Conservation (phyloP, 2,113 vertebrate species). For the Hirundichthys speculiger region DNA sequence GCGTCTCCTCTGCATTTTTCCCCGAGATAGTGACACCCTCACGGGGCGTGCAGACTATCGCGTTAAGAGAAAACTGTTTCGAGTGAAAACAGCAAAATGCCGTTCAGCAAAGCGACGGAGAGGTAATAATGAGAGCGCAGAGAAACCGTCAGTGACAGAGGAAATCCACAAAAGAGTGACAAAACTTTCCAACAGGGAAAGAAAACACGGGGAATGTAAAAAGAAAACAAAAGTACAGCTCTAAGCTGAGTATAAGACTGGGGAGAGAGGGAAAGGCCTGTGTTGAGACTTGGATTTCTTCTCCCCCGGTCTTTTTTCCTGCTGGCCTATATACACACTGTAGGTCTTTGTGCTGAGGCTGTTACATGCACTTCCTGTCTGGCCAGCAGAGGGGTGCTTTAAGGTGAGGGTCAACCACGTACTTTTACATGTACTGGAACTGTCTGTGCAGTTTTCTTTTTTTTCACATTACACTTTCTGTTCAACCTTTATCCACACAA, state of each 20-base stretch:
- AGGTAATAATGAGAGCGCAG: conserved; percentile 3
- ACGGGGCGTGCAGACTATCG: conserved; percentile 12
- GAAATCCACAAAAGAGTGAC: too few species aligned
- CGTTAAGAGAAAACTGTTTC: conserved; percentile 46
- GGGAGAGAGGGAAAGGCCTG: conserved; percentile 52
- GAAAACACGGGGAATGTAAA: background rate
- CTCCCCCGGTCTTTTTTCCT: conserved; percentile 65
- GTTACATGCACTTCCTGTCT: conserved; percentile 71
- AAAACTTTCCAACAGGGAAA: conserved; percentile 3
- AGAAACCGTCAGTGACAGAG: background rate
- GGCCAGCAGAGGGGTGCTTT: conserved; percentile 68
- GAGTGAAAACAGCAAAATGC: conserved; percentile 28
- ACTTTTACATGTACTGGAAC: conserved; percentile 7
- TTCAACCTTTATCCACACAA: background rate
- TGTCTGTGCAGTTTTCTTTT: too few species aligned
- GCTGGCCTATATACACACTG: conserved; percentile 73
- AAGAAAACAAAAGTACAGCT: conserved; percentile 17
- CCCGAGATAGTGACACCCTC: conserved; percentile 56
- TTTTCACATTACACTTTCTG: conserved; percentile 2
- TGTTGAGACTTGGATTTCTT: conserved; percentile 68
- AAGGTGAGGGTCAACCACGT: conserved; percentile 65
- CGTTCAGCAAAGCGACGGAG: too few species aligned
- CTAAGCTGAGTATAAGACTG: conserved; percentile 33
- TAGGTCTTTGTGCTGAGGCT: conserved; percentile 69
- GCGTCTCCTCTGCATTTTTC: conserved; percentile 51